Evolutionary conservation across 2,113 vertebrate genomes (phyloP).

Genomic region (Marmota flaviventris): DNA sequence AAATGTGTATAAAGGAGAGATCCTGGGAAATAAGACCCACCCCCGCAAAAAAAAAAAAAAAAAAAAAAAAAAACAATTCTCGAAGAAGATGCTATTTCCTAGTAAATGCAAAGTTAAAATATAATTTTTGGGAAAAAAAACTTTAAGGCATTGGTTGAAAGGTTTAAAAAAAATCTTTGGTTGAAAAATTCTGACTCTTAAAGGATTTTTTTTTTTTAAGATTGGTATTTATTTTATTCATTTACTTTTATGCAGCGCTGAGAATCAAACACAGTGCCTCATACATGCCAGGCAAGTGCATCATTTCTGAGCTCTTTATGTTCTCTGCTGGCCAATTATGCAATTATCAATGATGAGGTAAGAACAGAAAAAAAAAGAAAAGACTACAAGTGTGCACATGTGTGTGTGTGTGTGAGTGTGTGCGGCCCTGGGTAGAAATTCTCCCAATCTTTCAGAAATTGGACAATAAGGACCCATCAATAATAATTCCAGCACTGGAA

Average conservation of each 20-base stretch:
- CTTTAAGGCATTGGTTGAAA: not conserved
- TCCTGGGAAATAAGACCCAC: not conserved
- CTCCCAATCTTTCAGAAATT: not conserved
- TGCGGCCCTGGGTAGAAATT: not conserved
- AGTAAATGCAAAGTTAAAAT: not conserved
- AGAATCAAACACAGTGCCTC: too few species aligned
- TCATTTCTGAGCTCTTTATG: not conserved
- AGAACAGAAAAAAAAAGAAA: not conserved
- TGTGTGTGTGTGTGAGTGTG: too few species aligned
- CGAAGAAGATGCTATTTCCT: not conserved
- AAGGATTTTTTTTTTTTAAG: not conserved
- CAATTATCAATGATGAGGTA: not conserved
- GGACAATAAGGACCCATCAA: not conserved
- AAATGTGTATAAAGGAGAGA: not conserved
- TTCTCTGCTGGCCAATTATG: not conserved
- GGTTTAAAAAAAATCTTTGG: not conserved
- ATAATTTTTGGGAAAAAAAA: not conserved
- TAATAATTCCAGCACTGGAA: not conserved
- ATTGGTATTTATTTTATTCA: too few species aligned
- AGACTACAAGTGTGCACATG: accelerated
- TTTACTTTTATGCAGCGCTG: too few species aligned
- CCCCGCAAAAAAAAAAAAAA: not conserved
- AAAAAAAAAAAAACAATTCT: not conserved
- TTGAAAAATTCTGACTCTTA: not conserved
- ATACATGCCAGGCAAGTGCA: too few species aligned